A percentile compares a stretch with the other conserved stretches of the same genome.
Evolutionary conservation across 1,140 invertebrate species (phyloP).

Genomic region (Lutraria rhynchaena): DNA sequence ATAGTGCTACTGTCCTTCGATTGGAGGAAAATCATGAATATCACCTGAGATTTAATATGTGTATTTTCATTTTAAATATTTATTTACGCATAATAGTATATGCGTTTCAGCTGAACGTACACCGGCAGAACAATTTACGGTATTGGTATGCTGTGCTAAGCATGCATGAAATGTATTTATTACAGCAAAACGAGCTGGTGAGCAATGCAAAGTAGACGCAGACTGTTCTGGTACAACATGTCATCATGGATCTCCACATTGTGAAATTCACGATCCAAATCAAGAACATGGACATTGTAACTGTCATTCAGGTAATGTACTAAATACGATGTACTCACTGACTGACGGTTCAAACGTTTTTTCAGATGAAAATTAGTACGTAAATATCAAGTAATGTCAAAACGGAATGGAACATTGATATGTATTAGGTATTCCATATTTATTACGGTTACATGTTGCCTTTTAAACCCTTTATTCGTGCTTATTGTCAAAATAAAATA

Average conservation of each 20-base stretch:
- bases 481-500: neutral
- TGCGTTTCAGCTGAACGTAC: neutral
- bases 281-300: conserved; percentile 29
- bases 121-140: neutral
- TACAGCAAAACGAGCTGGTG: conserved; percentile 1
- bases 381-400: neutral
- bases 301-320: conserved; percentile 2
- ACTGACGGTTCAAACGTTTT: neutral
- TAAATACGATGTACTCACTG: neutral
- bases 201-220: neutral
- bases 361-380: neutral
- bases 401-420: neutral
- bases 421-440: neutral
- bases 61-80: too few relatives aligned
- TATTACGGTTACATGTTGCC: neutral
- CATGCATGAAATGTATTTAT: neutral
- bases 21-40: too few relatives aligned
- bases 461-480: neutral
- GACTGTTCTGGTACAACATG: conserved; percentile 22
- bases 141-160: neutral
- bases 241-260: conserved; percentile 31
- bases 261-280: conserved; percentile 32
- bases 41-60: too few relatives aligned
- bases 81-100: neutral
- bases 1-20: too few relatives aligned